Evolutionary conservation across 2,797 vertebrate genomes (phyloP), one percentile per base, ranked within the genome.

Genomic region (Fundulus diaphanus): DNA sequence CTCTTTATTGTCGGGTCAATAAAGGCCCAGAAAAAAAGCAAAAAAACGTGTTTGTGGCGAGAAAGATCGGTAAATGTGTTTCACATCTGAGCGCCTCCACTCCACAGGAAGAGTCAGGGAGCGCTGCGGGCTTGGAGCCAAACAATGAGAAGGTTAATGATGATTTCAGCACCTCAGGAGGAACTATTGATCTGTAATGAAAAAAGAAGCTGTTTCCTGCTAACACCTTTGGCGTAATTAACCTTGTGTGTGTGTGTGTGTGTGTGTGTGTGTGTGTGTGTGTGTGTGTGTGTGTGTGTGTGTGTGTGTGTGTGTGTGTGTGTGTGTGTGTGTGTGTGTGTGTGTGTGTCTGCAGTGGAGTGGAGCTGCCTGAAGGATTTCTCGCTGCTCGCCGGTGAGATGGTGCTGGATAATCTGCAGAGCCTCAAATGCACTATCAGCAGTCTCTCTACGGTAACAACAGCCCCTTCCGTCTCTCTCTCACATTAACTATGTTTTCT

Each of bases 301-400:
- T 65, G 61, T 40, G 31, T 33, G 68, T 33, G 44, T 68, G 68
- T 69, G 59, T 79, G 52, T 66, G 69, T 67, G 63, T 27, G 37
- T 44, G 63, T 27, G 63, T 40, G 63, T 66, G 63, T n/a, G 63
- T 42, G 65, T 29, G 73, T 82, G 63, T 73, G n/a, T 81, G 76
- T 74, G 52, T 72, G 49, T 73, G 51, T 75, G 56, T 77, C 37
- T 77, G 69, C 48, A 99, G 98, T 97, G 95, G 96, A 98, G 92
- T 99, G 98, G 98, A 99, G 98, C 91, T 95, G 93, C 89, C 93
- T 96, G 69, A 96, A 96, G 93, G 96, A 98, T 79, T 99, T 99
- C 89, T 97, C 95, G 51, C 94, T 97, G 88, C 92, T 96, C 67
- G 94, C 92, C 68, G 97, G 98, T 88, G 96, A 99, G 87, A 89